Percentiles rank a stretch among this genome's conserved stretches.
Conservation (phyloP, 1,140 invertebrate species). For the Watersipora subatra region DNA sequence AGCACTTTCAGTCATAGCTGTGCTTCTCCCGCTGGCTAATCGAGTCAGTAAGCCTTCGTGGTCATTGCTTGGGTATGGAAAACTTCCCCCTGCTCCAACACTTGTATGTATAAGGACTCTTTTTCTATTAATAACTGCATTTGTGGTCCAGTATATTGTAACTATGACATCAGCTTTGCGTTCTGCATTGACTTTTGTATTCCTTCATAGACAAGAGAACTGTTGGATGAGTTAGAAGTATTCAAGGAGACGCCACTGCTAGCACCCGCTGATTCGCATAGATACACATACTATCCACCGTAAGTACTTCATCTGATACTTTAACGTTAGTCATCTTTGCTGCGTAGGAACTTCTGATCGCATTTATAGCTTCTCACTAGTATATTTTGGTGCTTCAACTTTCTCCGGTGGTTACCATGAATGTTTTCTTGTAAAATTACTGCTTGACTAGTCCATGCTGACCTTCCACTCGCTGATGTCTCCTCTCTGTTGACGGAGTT, state of each 20-base stretch:
- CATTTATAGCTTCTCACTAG: background rate
- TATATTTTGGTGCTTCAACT: background rate
- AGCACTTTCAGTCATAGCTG: background rate
- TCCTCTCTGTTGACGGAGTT: background rate
- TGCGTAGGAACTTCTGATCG: background rate
- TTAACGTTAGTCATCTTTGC: too few relatives aligned
- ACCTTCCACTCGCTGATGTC: background rate
- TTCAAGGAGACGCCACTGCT: background rate
- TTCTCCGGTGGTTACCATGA: background rate
- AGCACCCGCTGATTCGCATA: background rate
- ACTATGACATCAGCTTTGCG: too few relatives aligned
- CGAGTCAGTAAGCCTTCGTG: background rate
- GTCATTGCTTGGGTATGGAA: background rate
- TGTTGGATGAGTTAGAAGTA: background rate
- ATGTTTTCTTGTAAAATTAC: background rate
- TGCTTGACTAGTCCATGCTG: background rate
- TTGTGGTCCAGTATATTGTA: background rate
- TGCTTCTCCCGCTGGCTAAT: background rate
- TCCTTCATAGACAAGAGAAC: background rate
- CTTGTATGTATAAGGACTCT: background rate
- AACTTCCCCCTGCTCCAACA: background rate
- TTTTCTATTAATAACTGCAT: background rate
- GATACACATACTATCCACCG: background rate
- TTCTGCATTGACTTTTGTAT: background rate
- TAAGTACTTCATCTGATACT: too few relatives aligned